phyloP scores from a whole-genome alignment of 2,113 vertebrate species.

The Boleophthalmus pectinirostris region DNA sequence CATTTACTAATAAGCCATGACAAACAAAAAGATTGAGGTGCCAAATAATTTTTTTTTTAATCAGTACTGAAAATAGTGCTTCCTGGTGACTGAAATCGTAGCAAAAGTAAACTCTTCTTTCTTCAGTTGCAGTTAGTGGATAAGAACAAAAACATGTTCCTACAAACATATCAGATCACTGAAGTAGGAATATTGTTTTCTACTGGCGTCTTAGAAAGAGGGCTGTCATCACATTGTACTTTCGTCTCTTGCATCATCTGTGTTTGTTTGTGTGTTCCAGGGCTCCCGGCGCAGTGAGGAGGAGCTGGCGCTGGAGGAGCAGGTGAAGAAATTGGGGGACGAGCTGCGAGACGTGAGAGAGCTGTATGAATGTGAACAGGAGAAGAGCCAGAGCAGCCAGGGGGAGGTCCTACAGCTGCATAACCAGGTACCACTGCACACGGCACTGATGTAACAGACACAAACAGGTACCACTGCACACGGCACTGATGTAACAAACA shows the following conservation, averaged over 20 bases:
- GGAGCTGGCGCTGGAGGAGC: constrained; percentile 90
- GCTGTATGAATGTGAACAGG: constrained; percentile 87
- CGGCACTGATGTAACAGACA: no score
- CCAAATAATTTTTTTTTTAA: no score
- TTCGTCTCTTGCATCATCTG: background rate
- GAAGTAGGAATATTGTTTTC: no score
- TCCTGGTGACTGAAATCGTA: no score
- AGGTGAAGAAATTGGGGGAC: constrained; percentile 90
- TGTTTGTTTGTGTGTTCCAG: constrained; percentile 64
- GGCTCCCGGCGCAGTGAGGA: constrained; percentile 90
- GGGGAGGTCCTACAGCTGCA: constrained; percentile 89
- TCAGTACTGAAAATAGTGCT: no score
- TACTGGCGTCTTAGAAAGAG: no score
- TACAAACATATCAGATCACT: no score
- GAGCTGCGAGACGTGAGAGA: constrained; percentile 88
- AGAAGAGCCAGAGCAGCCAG: constrained; percentile 82
- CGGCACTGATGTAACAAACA: no score
- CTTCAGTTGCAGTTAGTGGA: background rate
- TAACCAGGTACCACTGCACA: constrained; percentile 81
- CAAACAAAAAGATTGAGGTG: background rate
- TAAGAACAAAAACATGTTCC: no score
- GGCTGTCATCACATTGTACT: no score
- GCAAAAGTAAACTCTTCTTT: background rate
- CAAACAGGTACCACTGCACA: no score
- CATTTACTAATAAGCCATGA: background rate